phyloP scores from a whole-genome alignment of 2,888 invertebrate genomes.

The Microplitis manilae region DNA sequence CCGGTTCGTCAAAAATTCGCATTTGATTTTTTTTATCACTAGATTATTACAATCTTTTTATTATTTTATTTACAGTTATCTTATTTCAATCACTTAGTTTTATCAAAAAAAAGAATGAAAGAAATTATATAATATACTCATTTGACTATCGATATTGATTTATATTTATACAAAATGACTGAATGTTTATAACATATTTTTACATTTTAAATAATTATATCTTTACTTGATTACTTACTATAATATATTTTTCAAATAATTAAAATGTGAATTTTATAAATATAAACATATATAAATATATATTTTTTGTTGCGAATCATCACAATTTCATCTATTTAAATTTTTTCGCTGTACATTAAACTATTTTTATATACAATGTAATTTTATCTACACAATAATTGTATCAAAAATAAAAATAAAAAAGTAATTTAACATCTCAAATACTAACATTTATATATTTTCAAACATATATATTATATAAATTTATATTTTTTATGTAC shows the following conservation, averaged over 20 bases:
- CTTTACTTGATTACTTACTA: not conserved
- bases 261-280: conserved; percentile 44
- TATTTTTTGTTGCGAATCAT: conserved; percentile 38
- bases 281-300: conserved; percentile 7
- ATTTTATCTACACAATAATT: not conserved
- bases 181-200: not conserved
- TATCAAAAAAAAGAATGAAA: not conserved
- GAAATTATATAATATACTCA: not conserved
- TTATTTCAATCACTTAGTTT: not conserved
- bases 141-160: not conserved
- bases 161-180: not conserved
- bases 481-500: not conserved
- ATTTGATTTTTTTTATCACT: conserved; percentile 54
- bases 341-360: not conserved
- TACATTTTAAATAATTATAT: conserved; percentile 8
- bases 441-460: not conserved
- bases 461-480: not conserved
- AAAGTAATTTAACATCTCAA: not conserved
- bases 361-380: conserved; percentile 1
- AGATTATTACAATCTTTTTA: not conserved
- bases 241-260: conserved; percentile 25
- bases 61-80: conserved; percentile 10
- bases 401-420: conserved; percentile 16
- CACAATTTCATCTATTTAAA: not conserved
- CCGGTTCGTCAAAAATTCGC: conserved; percentile 71